Base-by-base conservation (phyloP, 1,140 invertebrate species). In the Marisa cornuarietis region DNA sequence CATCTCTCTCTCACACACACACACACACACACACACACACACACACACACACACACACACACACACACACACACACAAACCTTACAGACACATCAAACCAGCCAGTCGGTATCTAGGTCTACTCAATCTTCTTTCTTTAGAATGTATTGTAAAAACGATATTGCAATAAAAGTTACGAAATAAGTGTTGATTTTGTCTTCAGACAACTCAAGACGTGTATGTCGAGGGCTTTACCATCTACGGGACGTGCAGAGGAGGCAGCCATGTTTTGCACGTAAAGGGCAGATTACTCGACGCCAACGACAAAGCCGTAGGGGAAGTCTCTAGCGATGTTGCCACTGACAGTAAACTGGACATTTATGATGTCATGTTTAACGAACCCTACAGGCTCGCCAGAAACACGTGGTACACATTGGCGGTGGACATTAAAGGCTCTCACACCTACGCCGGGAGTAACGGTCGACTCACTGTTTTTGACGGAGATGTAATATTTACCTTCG, bases 171-270 rank as follows among this genome's bases (percentile, higher is more conserved):
- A 2, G 31, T 42, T 42, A 42, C 2, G 31, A 42, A 16, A 42
- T 72, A 26, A 52, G 2, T 26, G 42, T 49, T 72, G 20, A 52
- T 13, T 71, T 76, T 76, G 22, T 51, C 42, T 24, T 24, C 65
- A 81, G 80, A 72, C 73, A 26, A 81, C 66, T 52, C 58, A 78
- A 18, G 80, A 78, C 63, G 51, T 81, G n/a, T 65, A 20, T 26
- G 11, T 81, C 11, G 80, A 81, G 74, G 80, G 80, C 18, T 81
- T 81, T 51, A 78, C 71, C 16, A n/a, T 81, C 6, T 81, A 78
- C 80, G 80, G 80, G 4, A 58, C 80, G 8, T 81, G 80, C 52
- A 72, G 76, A 24, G 62, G 66, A 18, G 61, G 66, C 11, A 71
- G 65, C 14, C 76, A 78, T 49, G 76, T 78, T 24, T 71, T 81